Evolutionary conservation across 2,888 invertebrate genomes (phyloP).

Genomic region (Limnephilus lunatus): DNA sequence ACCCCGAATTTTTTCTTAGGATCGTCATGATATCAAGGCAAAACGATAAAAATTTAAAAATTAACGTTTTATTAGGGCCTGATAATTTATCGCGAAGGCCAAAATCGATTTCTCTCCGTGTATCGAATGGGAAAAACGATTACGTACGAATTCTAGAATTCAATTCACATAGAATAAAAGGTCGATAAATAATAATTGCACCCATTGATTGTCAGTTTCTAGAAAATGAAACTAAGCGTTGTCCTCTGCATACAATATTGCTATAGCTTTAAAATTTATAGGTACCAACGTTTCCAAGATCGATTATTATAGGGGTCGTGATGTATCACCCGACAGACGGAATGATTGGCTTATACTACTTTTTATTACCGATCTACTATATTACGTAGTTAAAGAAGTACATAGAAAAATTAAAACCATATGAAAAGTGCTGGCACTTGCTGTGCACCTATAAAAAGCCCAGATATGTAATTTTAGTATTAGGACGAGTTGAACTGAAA

Average conservation of each 20-base stretch:
- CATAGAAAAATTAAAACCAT: no score
- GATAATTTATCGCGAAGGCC: no score
- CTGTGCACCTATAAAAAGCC: no score
- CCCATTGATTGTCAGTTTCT: neutral
- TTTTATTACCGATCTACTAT: neutral
- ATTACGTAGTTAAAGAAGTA: no score
- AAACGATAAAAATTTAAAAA: no score
- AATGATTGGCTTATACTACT: neutral
- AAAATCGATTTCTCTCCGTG: no score
- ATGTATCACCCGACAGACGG: neutral
- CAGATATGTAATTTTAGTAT: no score
- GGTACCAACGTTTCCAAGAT: neutral
- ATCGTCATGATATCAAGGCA: no score
- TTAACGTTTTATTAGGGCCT: no score
- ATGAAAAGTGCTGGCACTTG: no score
- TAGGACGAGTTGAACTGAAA: no score
- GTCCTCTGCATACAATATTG: neutral
- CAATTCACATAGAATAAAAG: neutral
- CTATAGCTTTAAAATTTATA: neutral
- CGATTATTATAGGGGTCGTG: neutral
- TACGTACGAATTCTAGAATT: neutral
- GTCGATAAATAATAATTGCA: neutral
- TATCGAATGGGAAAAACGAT: neutral
- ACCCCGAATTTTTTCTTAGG: no score
- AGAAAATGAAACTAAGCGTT: neutral